These are phyloP conservation scores for Parauchenoglanis punctatus DNA, from an alignment of 2,797 vertebrate genomes.

Conservation along the genomic window DNA sequence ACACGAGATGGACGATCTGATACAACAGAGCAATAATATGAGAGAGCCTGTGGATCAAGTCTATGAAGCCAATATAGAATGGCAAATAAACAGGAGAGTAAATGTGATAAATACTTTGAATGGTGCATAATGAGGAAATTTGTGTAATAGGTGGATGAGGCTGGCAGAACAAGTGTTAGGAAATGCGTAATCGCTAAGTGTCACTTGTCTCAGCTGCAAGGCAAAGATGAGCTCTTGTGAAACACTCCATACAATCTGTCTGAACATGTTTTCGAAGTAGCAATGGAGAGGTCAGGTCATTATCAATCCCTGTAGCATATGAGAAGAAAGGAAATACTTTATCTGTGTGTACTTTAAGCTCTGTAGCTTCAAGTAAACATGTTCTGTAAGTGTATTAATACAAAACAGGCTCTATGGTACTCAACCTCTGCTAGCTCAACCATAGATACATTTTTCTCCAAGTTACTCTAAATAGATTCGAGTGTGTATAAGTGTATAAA, in stretches of 20 bases:
- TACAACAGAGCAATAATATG: not conserved
- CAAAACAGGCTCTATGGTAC: not conserved
- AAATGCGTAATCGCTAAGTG: not conserved
- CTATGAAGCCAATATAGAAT: not conserved
- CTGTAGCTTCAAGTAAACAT: slow-evolving; percentile 10
- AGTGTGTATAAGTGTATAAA: not conserved
- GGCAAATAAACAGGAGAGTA: not conserved
- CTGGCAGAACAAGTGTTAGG: not conserved
- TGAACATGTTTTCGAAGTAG: not conserved
- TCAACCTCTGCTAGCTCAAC: no score
- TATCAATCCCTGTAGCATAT: not conserved
- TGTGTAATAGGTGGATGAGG: not conserved
- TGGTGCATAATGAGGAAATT: not conserved
- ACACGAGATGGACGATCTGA: not conserved
- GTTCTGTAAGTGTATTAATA: slow-evolving; percentile 24
- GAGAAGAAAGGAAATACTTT: not conserved
- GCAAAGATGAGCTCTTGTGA: not conserved
- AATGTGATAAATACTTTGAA: not conserved
- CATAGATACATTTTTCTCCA: not conserved
- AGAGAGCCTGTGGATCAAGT: slow-evolving; percentile 1
- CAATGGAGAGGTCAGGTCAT: not conserved
- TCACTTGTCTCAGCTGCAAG: not conserved
- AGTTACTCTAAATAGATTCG: not conserved
- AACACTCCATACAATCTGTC: not conserved
- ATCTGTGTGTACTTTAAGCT: slow-evolving; percentile 1